Evolutionary conservation across 2,888 invertebrate genomes (phyloP).

Genomic region (Ommatoiulus sabulosus): DNA sequence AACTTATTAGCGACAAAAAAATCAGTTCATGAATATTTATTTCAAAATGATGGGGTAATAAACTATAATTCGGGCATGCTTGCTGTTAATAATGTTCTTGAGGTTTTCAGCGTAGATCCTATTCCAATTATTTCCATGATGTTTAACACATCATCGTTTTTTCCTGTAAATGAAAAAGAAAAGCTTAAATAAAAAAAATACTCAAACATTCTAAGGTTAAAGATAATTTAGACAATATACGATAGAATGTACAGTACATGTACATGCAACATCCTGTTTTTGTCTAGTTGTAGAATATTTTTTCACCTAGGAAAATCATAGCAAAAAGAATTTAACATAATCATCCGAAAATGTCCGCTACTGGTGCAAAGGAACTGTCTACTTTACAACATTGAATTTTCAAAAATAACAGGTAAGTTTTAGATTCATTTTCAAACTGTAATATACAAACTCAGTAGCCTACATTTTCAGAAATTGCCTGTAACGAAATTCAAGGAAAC

Average conservation of each 20-base stretch:
- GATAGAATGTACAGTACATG: too few species aligned
- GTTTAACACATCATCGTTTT: neutral
- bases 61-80: neutral
- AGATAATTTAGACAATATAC: too few species aligned
- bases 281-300: neutral
- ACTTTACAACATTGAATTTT: neutral
- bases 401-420: neutral
- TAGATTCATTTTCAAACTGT: neutral
- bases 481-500: too few species aligned
- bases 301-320: neutral
- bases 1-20: conserved; percentile 49
- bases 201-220: neutral
- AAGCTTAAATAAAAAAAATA: neutral
- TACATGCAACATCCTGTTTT: neutral
- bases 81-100: neutral
- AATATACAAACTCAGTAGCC: too few species aligned
- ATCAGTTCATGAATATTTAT: conserved; percentile 13
- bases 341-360: neutral
- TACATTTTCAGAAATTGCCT: too few species aligned
- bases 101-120: neutral
- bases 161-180: neutral
- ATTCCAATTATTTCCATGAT: neutral
- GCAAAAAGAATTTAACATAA: neutral
- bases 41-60: neutral
- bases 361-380: too few species aligned